phyloP scores from a whole-genome alignment of 2,797 vertebrate species.

The Pantherophis alleghaniensis region DNA sequence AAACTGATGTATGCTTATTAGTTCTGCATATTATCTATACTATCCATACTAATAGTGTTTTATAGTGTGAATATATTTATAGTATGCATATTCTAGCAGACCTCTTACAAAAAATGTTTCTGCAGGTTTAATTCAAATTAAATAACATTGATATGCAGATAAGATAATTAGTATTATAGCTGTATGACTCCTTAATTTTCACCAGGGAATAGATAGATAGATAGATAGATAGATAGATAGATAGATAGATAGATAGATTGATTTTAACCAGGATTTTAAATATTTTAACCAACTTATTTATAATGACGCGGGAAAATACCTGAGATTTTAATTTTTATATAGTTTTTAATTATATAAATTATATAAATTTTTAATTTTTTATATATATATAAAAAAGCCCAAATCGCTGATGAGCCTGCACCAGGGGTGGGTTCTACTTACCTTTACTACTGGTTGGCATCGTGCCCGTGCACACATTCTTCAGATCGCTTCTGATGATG shows the following conservation, averaged over 20 bases:
- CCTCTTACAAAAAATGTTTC: slow-evolving; percentile 1
- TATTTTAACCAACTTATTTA: no score
- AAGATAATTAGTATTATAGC: slow-evolving; percentile 10
- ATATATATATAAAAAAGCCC: neutral
- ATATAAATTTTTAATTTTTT: no score
- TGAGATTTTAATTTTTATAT: neutral
- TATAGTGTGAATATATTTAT: neutral
- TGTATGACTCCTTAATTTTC: slow-evolving; percentile 9
- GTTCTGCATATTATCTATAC: neutral
- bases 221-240: no score
- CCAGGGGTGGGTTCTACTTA: neutral
- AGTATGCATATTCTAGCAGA: slow-evolving; percentile 2
- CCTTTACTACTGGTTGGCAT: no score
- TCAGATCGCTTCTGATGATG: no score
- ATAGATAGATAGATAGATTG: no score
- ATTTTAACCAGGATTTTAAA: no score
- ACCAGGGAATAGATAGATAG: neutral
- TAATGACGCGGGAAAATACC: no score
- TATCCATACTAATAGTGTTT: neutral
- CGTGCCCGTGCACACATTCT: no score
- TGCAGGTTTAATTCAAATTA: slow-evolving; percentile 30
- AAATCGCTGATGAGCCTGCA: neutral
- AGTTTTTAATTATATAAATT: no score
- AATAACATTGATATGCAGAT: slow-evolving; percentile 27
- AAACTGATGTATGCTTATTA: neutral